Evolutionary conservation across 1,140 invertebrate species (phyloP), one percentile per base, ranked within the genome.

Genomic region (Coptotermes formosanus): DNA sequence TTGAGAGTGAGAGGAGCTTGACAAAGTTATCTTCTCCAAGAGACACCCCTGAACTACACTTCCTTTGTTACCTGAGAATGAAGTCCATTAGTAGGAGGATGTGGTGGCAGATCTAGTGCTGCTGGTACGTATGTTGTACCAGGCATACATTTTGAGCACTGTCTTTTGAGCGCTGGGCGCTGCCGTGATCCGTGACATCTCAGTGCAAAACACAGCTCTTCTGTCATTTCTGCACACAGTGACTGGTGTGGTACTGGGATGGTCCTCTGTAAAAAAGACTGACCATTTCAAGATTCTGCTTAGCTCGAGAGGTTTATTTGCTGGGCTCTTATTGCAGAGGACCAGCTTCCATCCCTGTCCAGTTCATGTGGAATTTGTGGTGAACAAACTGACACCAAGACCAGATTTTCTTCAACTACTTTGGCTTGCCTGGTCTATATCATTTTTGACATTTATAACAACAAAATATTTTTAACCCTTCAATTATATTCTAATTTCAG

Each of bases 181-280:
- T 95, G 93, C 75, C 94, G 91, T 30, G 95, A 95, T 4, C 94
- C 94, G 69, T 93, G 91, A 88, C 96, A 97, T 86, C 94, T 91
- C 82, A 97, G 90, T 25, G 96, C 96, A 88, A 96, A 96, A 87
- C 95, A 94, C 32, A 97, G 90, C 89, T 97, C 96, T 87, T 96
- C 94, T 38, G 94, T 93, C 95, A 97, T 96, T 91, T 97, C 95
- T 1, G 95, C 93, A 90, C 96, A 97, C 16, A 97, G 89, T 4
- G 96, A 96, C 90, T 96, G 95, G 89, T 95, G 93, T 4, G 92
- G 92, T 81, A 87, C 87, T 25, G 87, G 82, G n/a, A 83, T 87
- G 55, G 87, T 86, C 81, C 85, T 86, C 88, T 88, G 84, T 4
- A 90, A 91, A 44, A 89, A 89, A 48, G 25, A 55, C 19, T 55